Evolutionary conservation across 2,797 vertebrate genomes (phyloP).

Genomic region (Rousettus madagascariensis): DNA sequence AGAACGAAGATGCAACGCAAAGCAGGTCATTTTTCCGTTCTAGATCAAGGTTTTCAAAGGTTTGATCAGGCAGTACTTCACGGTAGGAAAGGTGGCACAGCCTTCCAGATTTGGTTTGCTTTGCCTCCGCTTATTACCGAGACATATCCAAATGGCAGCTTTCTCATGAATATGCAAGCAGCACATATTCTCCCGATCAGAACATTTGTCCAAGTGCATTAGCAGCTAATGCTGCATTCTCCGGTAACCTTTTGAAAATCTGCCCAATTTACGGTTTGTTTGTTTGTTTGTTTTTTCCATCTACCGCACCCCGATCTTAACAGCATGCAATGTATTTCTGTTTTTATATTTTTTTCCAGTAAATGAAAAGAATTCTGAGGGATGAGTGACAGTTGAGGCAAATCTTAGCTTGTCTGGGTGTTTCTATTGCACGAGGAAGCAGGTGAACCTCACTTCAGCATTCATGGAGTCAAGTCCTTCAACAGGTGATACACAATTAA

Average conservation of each 20-base stretch:
- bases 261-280: neutral
- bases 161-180: neutral
- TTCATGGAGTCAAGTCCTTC: neutral
- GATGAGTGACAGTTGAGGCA: neutral
- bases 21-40: neutral
- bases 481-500: neutral
- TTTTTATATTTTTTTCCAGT: neutral
- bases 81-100: neutral
- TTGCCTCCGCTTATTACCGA: neutral
- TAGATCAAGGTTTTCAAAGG: neutral
- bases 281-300: neutral
- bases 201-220: neutral
- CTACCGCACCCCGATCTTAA: neutral
- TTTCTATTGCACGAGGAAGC: neutral
- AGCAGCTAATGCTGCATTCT: neutral
- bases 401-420: neutral
- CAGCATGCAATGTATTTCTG: neutral
- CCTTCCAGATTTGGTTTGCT: neutral
- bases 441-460: neutral
- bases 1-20: neutral
- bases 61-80: neutral
- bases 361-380: conserved; percentile 20
- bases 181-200: neutral
- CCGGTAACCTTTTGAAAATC: conserved; percentile 18
- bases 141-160: neutral